Evolutionary conservation across 2,888 invertebrate species (phyloP).

Genomic region (Parasteatoda lunata): DNA sequence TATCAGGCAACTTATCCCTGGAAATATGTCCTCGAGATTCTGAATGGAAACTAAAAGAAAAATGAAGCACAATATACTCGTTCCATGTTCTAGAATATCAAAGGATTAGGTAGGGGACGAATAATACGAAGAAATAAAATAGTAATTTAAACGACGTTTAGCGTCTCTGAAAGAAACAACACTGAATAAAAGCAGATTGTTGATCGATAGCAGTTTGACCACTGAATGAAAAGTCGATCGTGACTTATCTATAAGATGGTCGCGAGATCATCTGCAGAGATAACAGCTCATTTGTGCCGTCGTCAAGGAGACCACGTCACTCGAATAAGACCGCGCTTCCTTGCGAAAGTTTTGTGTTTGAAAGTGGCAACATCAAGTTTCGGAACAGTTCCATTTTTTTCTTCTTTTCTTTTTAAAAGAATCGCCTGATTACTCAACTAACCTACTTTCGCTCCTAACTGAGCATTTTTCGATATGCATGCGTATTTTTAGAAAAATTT

Average conservation of each 20-base stretch:
- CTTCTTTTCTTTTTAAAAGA: constrained; percentile 44
- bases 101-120: not conserved
- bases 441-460: constrained; percentile 51
- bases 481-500: not conserved
- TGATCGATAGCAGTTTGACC: constrained; percentile 61
- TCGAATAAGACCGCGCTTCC: constrained; percentile 31
- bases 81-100: not conserved
- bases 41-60: not conserved
- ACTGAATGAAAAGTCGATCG: constrained; percentile 55
- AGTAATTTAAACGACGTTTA: constrained; percentile 48
- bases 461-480: not conserved
- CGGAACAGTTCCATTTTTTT: constrained; percentile 24
- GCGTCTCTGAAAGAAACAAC: constrained; percentile 52
- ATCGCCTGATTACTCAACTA: constrained; percentile 59
- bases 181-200: constrained; percentile 9
- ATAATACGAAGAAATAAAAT: not conserved
- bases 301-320: constrained; percentile 54
- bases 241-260: constrained; percentile 58
- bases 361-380: constrained; percentile 66
- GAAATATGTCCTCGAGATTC: not conserved
- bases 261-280: constrained; percentile 53
- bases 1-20: not conserved
- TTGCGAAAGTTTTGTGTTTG: constrained; percentile 47
- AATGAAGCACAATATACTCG: not conserved
- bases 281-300: constrained; percentile 68